Conservation (phyloP, 1,140 invertebrate species). For the Saccostrea echinata region DNA sequence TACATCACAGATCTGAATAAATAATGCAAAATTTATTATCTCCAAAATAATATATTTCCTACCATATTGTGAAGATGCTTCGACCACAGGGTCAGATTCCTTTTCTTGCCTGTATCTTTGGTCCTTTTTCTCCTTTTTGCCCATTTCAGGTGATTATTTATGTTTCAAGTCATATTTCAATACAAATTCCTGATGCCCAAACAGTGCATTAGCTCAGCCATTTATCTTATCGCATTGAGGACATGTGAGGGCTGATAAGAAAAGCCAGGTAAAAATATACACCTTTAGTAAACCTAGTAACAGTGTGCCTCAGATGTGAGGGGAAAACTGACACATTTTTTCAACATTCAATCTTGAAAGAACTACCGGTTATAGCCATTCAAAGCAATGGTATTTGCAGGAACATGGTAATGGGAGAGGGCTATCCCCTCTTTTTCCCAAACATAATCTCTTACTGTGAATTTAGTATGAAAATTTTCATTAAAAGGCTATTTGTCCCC, state of each 20-base stretch:
- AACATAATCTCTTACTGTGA: no score
- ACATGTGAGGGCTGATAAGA: slow-evolving; percentile 27
- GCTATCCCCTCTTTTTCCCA: no score
- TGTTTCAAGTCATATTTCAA: background rate
- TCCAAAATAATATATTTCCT: background rate
- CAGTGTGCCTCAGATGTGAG: background rate
- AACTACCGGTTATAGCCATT: no score
- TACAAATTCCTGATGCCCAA: background rate
- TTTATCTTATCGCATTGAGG: slow-evolving; percentile 23
- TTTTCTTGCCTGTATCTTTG: background rate
- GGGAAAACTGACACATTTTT: no score
- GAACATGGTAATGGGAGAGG: no score
- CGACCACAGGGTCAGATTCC: background rate
- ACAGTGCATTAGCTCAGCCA: background rate
- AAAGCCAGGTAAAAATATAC: slow-evolving; percentile 21
- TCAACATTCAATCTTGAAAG: no score
- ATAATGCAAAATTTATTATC: background rate
- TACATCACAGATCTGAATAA: background rate
- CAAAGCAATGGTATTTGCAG: no score
- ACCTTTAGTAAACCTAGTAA: background rate
- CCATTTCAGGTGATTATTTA: background rate
- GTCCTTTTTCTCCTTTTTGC: slow-evolving; percentile 25
- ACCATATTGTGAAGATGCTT: background rate
- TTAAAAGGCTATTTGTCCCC: no score
- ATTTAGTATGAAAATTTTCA: no score